A percentile compares a stretch with the other conserved stretches of the same genome.
Conservation (phyloP, 2,888 invertebrate genomes). For the Biston stratarius region DNA sequence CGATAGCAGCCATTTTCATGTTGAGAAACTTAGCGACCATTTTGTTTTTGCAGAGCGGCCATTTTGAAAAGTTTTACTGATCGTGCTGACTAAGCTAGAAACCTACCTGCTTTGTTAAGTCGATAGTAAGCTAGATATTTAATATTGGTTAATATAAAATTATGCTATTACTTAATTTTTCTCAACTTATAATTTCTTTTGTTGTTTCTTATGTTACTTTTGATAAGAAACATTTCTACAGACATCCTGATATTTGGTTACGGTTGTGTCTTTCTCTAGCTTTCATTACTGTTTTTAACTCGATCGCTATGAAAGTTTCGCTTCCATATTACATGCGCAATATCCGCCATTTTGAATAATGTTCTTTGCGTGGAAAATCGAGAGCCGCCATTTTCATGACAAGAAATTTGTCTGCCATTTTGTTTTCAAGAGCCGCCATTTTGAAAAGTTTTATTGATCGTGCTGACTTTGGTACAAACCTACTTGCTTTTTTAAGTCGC, state of each 20-base stretch:
- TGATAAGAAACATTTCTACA: too few relatives aligned
- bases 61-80: background rate
- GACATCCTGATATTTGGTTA: too few relatives aligned
- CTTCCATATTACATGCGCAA: background rate
- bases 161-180: too few relatives aligned
- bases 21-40: background rate
- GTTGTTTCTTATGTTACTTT: too few relatives aligned
- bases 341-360: slow-evolving; percentile 7
- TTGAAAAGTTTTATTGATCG: background rate
- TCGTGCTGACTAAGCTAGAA: too few relatives aligned
- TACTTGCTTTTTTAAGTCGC: background rate
- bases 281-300: background rate
- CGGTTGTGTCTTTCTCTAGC: background rate
- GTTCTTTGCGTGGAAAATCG: background rate
- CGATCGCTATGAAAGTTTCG: background rate
- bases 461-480: too few relatives aligned
- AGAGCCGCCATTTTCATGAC: slow-evolving; percentile 6
- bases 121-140: too few relatives aligned
- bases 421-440: background rate
- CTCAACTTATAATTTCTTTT: too few relatives aligned
- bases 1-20: background rate
- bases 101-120: too few relatives aligned
- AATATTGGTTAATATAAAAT: too few relatives aligned
- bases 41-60: background rate
- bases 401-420: background rate